These are phyloP conservation scores for Thamnophis elegans DNA, from an alignment of 2,797 vertebrate species.

Conservation along the genomic window DNA sequence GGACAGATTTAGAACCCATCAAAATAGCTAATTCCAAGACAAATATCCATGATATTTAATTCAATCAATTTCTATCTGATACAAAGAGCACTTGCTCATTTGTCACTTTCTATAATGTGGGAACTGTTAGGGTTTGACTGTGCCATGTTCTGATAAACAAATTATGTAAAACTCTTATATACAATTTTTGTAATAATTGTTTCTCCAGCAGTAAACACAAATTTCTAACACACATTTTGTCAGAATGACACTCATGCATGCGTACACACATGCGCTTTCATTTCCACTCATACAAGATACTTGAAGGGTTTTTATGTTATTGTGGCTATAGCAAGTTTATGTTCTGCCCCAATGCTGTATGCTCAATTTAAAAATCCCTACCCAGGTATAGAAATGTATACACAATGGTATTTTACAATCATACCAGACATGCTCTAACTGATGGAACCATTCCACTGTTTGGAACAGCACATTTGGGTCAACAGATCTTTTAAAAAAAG, in stretches of 20 bases:
- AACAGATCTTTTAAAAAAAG: slow-evolving; percentile 50
- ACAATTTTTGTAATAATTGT: slow-evolving; percentile 72
- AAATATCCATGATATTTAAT: slow-evolving; percentile 59
- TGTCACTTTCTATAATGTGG: slow-evolving; percentile 39
- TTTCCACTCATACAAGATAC: slow-evolving; percentile 59
- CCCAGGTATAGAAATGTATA: slow-evolving; percentile 73
- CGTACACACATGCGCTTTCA: slow-evolving; percentile 58
- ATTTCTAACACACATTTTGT: slow-evolving; percentile 65
- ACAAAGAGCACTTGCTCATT: slow-evolving; percentile 38
- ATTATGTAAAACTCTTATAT: slow-evolving; percentile 76
- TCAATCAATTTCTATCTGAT: slow-evolving; percentile 25
- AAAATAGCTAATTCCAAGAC: slow-evolving; percentile 58
- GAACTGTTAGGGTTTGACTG: slow-evolving; percentile 65
- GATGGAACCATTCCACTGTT: slow-evolving; percentile 58
- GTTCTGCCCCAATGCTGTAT: slow-evolving; percentile 63
- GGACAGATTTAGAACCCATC: slow-evolving; percentile 49
- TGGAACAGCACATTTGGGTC: slow-evolving; percentile 60
- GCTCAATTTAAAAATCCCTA: slow-evolving; percentile 67
- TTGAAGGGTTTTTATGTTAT: slow-evolving; percentile 65
- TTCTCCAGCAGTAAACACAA: slow-evolving; percentile 66
- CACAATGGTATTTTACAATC: slow-evolving; percentile 66
- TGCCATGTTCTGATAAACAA: slow-evolving; percentile 67
- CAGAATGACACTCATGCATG: slow-evolving; percentile 60
- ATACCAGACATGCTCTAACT: slow-evolving; percentile 65
- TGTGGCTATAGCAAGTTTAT: slow-evolving; percentile 65